These are phyloP conservation scores for Epizoanthus fatuus DNA, from an alignment of 92 coral and sea anemone species.

Conservation along the genomic window DNA sequence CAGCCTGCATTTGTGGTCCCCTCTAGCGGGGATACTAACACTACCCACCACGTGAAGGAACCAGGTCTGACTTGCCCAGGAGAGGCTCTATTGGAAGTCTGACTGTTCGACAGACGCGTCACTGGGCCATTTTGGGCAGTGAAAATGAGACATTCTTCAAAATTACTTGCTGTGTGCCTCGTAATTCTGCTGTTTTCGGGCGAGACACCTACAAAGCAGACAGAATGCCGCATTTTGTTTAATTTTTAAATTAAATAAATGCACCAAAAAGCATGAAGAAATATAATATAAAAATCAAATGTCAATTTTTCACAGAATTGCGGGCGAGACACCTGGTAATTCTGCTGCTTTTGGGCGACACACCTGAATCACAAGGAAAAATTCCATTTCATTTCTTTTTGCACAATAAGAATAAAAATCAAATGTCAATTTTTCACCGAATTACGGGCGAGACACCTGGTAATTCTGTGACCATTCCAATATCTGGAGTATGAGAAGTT, in stretches of 20 bases:
- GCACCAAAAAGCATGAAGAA: no score
- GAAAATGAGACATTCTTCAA: neutral
- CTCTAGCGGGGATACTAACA: neutral
- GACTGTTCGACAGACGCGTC: constrained; percentile 14
- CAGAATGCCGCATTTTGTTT: no score
- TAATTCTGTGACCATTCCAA: neutral
- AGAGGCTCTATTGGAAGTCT: constrained; percentile 15
- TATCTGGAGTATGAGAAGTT: neutral
- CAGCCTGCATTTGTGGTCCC: constrained; percentile 18
- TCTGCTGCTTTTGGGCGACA: no score
- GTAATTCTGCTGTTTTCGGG: neutral
- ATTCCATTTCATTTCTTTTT: no score
- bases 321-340: no score
- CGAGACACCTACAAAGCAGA: neutral
- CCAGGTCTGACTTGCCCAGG: constrained; percentile 36
- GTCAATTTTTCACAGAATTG: no score
- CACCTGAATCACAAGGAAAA: no score
- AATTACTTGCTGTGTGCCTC: neutral
- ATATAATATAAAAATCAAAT: no score
- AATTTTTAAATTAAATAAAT: no score
- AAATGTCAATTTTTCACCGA: no score
- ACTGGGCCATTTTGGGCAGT: constrained; percentile 13
- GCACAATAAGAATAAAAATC: no score
- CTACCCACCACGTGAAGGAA: constrained; percentile 40
- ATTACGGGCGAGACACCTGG: neutral